These are phyloP conservation scores for Catagonus wagneri DNA, from an alignment of 2,113 vertebrate species.

Conservation along the genomic window DNA sequence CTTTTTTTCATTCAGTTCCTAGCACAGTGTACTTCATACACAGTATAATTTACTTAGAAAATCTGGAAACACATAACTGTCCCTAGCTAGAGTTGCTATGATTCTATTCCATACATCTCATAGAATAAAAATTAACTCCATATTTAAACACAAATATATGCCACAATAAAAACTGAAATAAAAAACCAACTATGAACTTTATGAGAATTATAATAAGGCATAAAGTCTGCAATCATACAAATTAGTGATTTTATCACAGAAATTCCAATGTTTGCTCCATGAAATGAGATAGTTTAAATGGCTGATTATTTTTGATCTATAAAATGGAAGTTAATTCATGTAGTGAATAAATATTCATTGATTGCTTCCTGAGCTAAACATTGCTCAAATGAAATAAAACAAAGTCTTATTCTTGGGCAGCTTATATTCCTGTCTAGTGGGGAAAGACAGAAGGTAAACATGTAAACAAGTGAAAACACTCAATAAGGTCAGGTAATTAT, in stretches of 20 bases:
- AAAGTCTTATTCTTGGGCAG: neutral
- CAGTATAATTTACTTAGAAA: neutral
- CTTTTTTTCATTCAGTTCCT: neutral
- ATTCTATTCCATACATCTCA: neutral
- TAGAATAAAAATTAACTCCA: neutral
- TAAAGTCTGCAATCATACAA: neutral
- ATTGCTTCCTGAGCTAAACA: neutral
- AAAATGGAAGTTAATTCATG: neutral
- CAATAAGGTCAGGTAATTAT: neutral
- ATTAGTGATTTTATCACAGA: neutral
- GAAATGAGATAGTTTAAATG: neutral
- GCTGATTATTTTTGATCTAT: neutral
- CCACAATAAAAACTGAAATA: neutral
- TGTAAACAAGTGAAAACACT: neutral
- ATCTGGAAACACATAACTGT: neutral
- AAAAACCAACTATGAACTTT: neutral
- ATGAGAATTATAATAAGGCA: neutral
- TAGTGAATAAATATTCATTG: neutral
- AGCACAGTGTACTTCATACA: neutral
- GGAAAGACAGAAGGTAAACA: neutral
- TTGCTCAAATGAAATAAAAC: neutral
- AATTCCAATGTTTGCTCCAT: neutral
- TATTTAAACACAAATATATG: neutral
- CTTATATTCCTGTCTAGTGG: neutral
- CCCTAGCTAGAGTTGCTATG: neutral